These are phyloP conservation scores for Campoplex nolae DNA, from an alignment of 2,888 invertebrate genomes.

Conservation along the genomic window DNA sequence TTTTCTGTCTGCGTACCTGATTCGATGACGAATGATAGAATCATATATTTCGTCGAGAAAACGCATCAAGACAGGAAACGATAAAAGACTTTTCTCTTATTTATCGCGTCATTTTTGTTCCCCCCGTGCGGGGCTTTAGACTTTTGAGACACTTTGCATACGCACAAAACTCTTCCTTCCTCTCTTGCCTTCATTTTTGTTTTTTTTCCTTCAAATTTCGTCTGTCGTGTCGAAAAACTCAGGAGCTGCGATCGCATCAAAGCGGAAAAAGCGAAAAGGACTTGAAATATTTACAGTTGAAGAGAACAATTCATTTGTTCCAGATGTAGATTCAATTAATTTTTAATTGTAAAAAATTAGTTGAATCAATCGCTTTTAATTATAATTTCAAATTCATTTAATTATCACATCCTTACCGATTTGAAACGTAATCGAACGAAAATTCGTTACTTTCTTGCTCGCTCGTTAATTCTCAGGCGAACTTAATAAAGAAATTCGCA, in stretches of 20 bases:
- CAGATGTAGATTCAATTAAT: background rate
- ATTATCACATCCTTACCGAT: too few relatives aligned
- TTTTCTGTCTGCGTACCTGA: too few relatives aligned
- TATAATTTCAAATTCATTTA: too few relatives aligned
- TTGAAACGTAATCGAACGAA: too few relatives aligned
- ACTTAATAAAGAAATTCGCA: background rate
- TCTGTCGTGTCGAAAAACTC: slow-evolving; percentile 34
- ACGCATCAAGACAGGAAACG: background rate
- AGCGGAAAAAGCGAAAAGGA: slow-evolving; percentile 46
- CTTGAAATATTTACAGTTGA: background rate
- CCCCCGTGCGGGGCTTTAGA: background rate
- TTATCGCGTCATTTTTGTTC: background rate
- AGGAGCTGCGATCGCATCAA: slow-evolving; percentile 33
- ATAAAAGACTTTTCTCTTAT: background rate
- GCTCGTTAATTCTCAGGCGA: background rate
- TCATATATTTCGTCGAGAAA: background rate
- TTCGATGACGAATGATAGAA: too few relatives aligned
- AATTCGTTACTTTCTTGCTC: too few relatives aligned
- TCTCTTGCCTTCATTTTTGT: background rate
- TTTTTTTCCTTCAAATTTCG: slow-evolving; percentile 9
- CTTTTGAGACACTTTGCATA: background rate
- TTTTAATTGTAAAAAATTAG: background rate
- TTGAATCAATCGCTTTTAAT: background rate
- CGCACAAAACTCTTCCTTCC: slow-evolving; percentile 10
- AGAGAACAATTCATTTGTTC: background rate